Conservation (phyloP, 2,113 vertebrate species). For the Rallus limicola region DNA sequence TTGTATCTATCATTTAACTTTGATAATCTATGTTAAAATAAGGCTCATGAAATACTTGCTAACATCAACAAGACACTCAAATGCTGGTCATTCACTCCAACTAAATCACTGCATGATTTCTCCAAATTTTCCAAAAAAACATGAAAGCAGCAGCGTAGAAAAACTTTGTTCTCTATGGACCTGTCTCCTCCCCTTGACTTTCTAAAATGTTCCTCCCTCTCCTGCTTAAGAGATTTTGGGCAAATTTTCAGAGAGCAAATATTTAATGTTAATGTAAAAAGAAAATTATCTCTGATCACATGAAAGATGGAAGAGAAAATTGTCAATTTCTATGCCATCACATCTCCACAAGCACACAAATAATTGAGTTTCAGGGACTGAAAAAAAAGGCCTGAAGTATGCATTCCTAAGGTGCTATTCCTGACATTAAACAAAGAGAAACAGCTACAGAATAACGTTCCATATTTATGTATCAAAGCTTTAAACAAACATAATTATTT, state of each 20-base stretch:
- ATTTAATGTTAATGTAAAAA: not conserved
- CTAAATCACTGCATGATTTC: not conserved
- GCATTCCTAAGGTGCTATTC: not conserved
- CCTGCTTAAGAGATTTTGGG: not conserved
- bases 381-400: not conserved
- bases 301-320: not conserved
- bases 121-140: not conserved
- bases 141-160: not conserved
- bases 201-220: not conserved
- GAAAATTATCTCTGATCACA: not conserved
- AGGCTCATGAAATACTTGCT: not conserved
- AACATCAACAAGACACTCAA: not conserved
- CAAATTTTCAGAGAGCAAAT: not conserved
- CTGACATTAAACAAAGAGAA: not conserved
- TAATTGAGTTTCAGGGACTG: not conserved
- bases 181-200: not conserved
- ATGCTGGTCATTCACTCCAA: not conserved
- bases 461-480: not conserved
- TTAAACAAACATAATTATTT: not conserved
- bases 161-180: not conserved
- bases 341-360: not conserved
- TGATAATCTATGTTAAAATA: slow-evolving; percentile 5
- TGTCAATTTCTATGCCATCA: not conserved
- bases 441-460: not conserved
- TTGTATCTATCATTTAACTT: not conserved